These are phyloP conservation scores for Varroa destructor DNA, from an alignment of 1,140 invertebrate genomes.

Conservation along the genomic window DNA sequence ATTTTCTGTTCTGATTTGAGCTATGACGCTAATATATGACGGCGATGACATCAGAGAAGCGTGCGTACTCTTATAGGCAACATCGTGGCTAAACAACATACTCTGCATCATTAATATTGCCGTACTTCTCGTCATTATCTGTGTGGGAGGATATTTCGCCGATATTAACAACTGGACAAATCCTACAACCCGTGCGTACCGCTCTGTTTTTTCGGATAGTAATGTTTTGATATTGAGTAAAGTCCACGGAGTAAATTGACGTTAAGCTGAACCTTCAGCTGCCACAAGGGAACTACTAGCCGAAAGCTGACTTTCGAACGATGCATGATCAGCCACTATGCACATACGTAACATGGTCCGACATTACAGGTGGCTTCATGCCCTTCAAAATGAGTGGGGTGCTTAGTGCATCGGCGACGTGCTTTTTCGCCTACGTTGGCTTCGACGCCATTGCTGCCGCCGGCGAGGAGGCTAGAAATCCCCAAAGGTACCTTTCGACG, in stretches of 20 bases:
- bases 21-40: too few relatives aligned
- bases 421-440: conserved; percentile 76
- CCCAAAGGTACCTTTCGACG: conserved; percentile 37
- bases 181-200: conserved; percentile 41
- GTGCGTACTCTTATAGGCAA: conserved; percentile 43
- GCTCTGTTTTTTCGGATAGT: too few relatives aligned
- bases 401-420: conserved; percentile 59
- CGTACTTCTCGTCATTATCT: conserved; percentile 49
- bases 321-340: too few relatives aligned
- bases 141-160: conserved; percentile 63
- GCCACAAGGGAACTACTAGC: too few relatives aligned
- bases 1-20: too few relatives aligned
- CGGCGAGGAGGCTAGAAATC: conserved; percentile 69
- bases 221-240: too few relatives aligned
- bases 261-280: too few relatives aligned
- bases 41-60: too few relatives aligned
- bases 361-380: conserved; percentile 52
- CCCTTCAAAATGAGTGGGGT: conserved; percentile 61
- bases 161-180: conserved; percentile 63
- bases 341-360: too few relatives aligned
- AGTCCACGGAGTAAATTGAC: too few relatives aligned
- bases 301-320: too few relatives aligned
- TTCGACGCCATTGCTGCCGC: conserved; percentile 70
- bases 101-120: conserved; percentile 52
- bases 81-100: conserved; percentile 63